Conservation (phyloP, 37 sponge, comb jelly and placozoan genomes). For the Ianthella basta region DNA sequence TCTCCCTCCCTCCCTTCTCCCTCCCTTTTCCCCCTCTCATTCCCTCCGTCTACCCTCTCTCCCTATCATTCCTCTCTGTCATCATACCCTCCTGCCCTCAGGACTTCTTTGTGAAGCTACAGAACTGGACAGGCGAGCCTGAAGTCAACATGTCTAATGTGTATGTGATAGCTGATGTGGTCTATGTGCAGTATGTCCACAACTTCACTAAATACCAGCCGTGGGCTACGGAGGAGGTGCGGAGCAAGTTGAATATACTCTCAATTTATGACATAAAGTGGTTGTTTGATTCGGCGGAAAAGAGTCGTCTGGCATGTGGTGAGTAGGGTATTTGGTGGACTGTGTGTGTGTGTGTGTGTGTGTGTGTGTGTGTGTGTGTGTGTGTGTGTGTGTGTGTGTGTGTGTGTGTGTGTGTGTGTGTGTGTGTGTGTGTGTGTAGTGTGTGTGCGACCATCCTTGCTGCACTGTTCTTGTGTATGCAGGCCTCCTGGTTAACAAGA, state of each 20-base stretch:
- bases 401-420: not conserved
- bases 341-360: slow-evolving; percentile 41
- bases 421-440: slow-evolving; percentile 43
- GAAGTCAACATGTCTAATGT: slow-evolving; percentile 45
- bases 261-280: slow-evolving; percentile 37
- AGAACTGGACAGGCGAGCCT: slow-evolving; percentile 26
- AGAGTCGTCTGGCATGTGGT: slow-evolving; percentile 41
- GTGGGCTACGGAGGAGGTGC: slow-evolving; percentile 28
- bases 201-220: not conserved
- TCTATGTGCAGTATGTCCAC: slow-evolving; percentile 38
- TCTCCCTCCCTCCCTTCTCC: not conserved
- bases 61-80: not conserved
- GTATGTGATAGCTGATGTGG: slow-evolving; percentile 50
- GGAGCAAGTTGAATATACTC: slow-evolving; percentile 16
- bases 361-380: slow-evolving; percentile 28
- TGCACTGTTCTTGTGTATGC: not conserved
- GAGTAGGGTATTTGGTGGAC: slow-evolving; percentile 2
- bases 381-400: not conserved
- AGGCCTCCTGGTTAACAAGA: not conserved
- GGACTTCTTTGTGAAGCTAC: slow-evolving; percentile 60
- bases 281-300: slow-evolving; percentile 50
- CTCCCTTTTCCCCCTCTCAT: not conserved
- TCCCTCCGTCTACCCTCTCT: not conserved
- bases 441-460: no score
- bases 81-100: not conserved